Evolutionary conservation across 2,113 vertebrate genomes (phyloP).

Genomic region (Pelobates fuscus): DNA sequence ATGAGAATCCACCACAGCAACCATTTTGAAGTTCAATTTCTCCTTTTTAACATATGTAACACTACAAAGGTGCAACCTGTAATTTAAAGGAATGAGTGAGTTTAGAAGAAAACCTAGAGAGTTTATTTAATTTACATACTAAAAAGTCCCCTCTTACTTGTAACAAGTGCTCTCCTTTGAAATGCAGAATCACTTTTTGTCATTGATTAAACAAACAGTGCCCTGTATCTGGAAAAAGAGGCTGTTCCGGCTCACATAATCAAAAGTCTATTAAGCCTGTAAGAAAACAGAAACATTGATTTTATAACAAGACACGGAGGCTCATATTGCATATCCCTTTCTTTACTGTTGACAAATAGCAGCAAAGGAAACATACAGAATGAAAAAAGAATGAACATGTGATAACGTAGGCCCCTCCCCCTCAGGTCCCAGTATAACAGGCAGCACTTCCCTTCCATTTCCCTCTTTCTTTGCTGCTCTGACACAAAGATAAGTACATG

Average conservation of each 20-base stretch:
- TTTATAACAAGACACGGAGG: too few relatives aligned
- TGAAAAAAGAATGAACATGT: too few relatives aligned
- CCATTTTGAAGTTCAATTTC: constrained; percentile 37
- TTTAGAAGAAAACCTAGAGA: constrained; percentile 48
- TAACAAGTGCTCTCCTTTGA: constrained; percentile 59
- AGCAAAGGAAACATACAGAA: too few relatives aligned
- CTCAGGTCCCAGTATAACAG: too few relatives aligned
- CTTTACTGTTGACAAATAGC: too few relatives aligned
- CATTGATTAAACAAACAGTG: constrained; percentile 30
- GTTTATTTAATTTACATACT: constrained; percentile 59
- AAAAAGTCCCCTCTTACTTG: constrained; percentile 56
- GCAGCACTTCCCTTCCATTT: too few relatives aligned
- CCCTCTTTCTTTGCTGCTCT: too few relatives aligned
- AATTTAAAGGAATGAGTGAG: constrained; percentile 50
- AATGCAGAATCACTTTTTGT: constrained; percentile 55
- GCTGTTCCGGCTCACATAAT: background rate
- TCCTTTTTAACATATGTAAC: constrained; percentile 57
- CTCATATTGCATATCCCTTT: too few relatives aligned
- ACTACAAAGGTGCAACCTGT: constrained; percentile 52
- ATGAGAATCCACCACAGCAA: constrained; percentile 14
- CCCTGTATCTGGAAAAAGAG: constrained; percentile 12
- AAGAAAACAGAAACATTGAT: background rate
- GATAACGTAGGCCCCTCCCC: too few relatives aligned
- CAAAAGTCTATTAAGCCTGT: constrained; percentile 21
- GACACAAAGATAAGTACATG: too few relatives aligned